Evolutionary conservation across 2,888 invertebrate species (phyloP).

Genomic region (Cephonodes hylas): DNA sequence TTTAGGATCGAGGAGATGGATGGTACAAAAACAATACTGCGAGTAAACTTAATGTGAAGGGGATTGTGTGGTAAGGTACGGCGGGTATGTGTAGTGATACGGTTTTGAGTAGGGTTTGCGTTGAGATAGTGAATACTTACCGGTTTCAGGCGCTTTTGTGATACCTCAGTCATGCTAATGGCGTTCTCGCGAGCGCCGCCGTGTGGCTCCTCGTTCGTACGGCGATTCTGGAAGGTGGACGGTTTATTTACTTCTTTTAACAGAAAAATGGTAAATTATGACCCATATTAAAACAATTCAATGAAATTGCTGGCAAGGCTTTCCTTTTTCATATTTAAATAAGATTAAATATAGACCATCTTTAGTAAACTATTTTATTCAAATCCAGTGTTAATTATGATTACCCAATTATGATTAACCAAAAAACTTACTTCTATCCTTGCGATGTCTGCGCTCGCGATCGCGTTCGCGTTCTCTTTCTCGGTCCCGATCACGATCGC

Average conservation of each 20-base stretch:
- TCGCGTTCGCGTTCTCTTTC: constrained; percentile 56
- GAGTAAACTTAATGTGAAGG: constrained; percentile 5
- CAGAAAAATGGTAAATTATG: not conserved
- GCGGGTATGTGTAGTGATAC: not conserved
- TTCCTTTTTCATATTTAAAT: too few relatives aligned
- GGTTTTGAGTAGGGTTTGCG: constrained; percentile 20
- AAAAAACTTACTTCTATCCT: constrained; percentile 61
- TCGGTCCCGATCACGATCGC: constrained; percentile 48
- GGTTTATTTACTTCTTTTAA: not conserved
- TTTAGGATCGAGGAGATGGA: constrained; percentile 34
- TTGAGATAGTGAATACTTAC: constrained; percentile 60
- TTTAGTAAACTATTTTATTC: too few relatives aligned
- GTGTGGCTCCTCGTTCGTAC: constrained; percentile 55
- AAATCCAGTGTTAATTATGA: too few relatives aligned
- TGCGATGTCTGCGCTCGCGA: constrained; percentile 67
- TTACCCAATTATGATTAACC: not conserved
- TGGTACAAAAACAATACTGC: constrained; percentile 6
- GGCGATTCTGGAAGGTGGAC: constrained; percentile 52
- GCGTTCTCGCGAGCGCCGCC: constrained; percentile 74
- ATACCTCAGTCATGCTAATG: constrained; percentile 79
- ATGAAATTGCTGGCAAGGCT: too few relatives aligned
- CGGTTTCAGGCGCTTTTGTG: constrained; percentile 73
- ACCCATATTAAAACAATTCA: too few relatives aligned
- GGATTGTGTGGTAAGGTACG: constrained; percentile 16
- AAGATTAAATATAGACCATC: too few relatives aligned